Percentiles rank a stretch among this genome's conserved stretches.
phyloP scores from a whole-genome alignment of 2,113 vertebrate species.

The Nesoenas mayeri region DNA sequence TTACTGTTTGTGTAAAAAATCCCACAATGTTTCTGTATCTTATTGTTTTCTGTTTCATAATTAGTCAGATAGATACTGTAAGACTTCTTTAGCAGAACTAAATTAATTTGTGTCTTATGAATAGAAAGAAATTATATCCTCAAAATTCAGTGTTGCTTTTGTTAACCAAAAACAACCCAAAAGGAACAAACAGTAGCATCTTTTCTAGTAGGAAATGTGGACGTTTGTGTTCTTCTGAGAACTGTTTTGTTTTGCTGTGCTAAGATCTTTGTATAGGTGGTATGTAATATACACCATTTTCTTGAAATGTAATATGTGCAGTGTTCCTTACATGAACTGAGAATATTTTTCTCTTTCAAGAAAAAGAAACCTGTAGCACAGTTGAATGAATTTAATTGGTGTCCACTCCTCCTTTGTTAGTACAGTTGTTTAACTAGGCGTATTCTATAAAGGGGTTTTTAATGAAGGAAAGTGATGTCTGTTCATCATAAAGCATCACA shows the following conservation, averaged over 20 bases:
- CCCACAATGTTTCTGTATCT: neutral
- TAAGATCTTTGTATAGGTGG: neutral
- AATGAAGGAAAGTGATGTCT: neutral
- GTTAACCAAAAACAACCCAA: neutral
- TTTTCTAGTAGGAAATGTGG: neutral
- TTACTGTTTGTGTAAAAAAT: neutral
- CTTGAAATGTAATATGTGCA: neutral
- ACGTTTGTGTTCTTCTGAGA: neutral
- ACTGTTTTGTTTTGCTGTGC: neutral
- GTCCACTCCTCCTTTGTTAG: neutral
- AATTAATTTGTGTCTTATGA: conserved; percentile 21
- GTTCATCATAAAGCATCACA: too few relatives aligned
- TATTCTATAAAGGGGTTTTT: neutral
- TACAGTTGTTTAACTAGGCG: neutral
- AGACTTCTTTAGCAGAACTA: conserved; percentile 11
- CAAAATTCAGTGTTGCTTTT: conserved; percentile 6
- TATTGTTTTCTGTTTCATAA: neutral
- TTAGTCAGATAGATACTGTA: neutral
- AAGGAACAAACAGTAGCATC: neutral
- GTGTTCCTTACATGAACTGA: neutral
- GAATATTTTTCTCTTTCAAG: neutral
- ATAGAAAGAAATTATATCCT: neutral
- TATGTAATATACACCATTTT: rapidly evolving
- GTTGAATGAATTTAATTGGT: neutral
- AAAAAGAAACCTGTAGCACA: neutral